These are phyloP conservation scores for Calliphora vicina DNA, from an alignment of 1,140 invertebrate species.

Conservation along the genomic window DNA sequence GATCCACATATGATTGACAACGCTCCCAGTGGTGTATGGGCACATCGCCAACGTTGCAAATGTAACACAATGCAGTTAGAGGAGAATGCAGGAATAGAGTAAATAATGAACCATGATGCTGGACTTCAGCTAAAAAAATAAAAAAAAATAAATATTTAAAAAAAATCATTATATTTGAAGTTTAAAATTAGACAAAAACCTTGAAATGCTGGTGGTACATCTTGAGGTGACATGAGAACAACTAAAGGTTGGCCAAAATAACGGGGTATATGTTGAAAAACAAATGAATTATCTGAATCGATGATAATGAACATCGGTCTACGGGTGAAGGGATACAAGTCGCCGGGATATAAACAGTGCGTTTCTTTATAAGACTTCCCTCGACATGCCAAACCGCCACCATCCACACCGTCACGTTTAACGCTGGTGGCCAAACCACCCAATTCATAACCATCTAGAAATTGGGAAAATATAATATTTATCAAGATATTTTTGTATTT, in stretches of 20 bases:
- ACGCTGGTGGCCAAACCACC: constrained; percentile 88
- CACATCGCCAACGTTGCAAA: constrained; percentile 87
- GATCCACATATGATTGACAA: constrained; percentile 86
- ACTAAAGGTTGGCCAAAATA: constrained; percentile 96
- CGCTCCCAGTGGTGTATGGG: constrained; percentile 89
- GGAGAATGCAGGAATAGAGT: constrained; percentile 95
- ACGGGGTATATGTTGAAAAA: constrained; percentile 90
- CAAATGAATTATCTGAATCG: constrained; percentile 94
- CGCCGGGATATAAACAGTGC: constrained; percentile 91
- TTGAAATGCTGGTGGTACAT: constrained; percentile 84
- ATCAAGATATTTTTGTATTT: neutral
- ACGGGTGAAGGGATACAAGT: constrained; percentile 89
- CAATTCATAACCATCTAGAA: constrained; percentile 86
- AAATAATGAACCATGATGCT: constrained; percentile 92
- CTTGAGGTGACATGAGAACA: constrained; percentile 92
- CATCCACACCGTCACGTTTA: constrained; percentile 71
- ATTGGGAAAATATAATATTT: neutral
- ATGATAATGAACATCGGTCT: constrained; percentile 93
- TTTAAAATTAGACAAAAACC: constrained; percentile 66
- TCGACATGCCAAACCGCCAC: constrained; percentile 63
- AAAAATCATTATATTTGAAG: neutral
- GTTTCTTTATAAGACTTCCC: constrained; percentile 80
- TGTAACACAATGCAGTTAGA: constrained; percentile 90
- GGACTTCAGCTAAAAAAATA: constrained; percentile 73
- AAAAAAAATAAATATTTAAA: constrained; percentile 8